These are phyloP conservation scores for Regulus satrapa DNA, from an alignment of 2,113 vertebrate species.

Conservation along the genomic window DNA sequence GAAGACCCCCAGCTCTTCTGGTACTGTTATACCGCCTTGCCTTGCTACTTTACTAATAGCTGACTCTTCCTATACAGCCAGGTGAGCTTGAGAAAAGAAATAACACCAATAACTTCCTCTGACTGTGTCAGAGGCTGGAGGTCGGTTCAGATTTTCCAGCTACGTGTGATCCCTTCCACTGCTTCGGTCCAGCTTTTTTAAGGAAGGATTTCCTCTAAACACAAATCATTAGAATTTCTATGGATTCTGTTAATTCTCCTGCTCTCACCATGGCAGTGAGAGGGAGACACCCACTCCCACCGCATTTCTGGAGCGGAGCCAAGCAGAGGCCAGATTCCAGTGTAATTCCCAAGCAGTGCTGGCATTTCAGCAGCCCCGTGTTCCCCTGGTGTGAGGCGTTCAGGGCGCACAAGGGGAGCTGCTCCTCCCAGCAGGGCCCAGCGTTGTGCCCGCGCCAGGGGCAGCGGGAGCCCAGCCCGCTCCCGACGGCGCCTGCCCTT, in stretches of 20 bases:
- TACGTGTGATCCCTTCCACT: background rate
- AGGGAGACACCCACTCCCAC: background rate
- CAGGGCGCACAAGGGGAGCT: too few relatives aligned
- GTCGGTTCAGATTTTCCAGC: background rate
- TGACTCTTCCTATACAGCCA: background rate
- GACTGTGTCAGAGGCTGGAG: background rate
- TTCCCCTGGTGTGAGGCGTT: too few relatives aligned
- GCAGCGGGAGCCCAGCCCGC: too few relatives aligned
- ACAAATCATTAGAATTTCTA: background rate
- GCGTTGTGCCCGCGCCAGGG: too few relatives aligned
- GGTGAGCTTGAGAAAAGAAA: background rate
- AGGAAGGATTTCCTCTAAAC: background rate
- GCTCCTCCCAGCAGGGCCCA: too few relatives aligned
- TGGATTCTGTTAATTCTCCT: background rate
- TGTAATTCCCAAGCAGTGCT: background rate
- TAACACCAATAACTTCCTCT: background rate
- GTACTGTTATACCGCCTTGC: background rate
- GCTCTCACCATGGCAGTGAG: background rate
- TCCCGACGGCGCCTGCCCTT: too few relatives aligned
- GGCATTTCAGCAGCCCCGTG: background rate
- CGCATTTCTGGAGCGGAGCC: rapidly evolving
- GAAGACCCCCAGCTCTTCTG: rapidly evolving
- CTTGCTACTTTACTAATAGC: background rate
- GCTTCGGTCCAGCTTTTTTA: background rate
- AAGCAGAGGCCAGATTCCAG: background rate